A percentile compares a stretch with the other conserved stretches of the same genome.
These are phyloP conservation scores for Euwallacea fornicatus DNA, from an alignment of 1,140 invertebrate genomes.

Conservation along the genomic window DNA sequence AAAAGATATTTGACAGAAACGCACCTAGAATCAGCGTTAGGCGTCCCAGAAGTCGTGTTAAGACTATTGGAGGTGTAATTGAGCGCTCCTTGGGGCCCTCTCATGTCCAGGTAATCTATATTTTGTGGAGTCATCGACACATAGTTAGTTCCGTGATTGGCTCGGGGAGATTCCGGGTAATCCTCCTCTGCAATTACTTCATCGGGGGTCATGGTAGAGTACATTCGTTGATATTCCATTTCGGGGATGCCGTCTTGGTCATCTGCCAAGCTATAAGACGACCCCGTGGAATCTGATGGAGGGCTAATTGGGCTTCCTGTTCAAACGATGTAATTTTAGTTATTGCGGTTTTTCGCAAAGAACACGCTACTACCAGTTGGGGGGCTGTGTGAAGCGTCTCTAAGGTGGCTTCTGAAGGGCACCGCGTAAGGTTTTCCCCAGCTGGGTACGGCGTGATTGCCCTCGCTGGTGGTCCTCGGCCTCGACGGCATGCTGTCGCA, in stretches of 20 bases:
- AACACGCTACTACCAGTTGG: conserved; percentile 50
- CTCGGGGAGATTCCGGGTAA: conserved; percentile 45
- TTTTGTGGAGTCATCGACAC: conserved; percentile 63
- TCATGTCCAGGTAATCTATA: conserved; percentile 67
- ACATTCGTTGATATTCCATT: conserved; percentile 53
- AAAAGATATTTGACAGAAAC: conserved; percentile 1
- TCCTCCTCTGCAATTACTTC: conserved; percentile 57
- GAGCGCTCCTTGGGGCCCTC: too few species aligned
- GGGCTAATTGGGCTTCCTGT: conserved; percentile 64
- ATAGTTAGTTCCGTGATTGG: conserved; percentile 53
- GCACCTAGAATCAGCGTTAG: conserved; percentile 59
- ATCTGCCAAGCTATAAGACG: conserved; percentile 70
- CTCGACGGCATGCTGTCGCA: conserved; percentile 78
- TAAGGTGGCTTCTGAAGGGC: conserved; percentile 58
- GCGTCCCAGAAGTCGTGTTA: conserved; percentile 73
- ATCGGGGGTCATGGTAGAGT: conserved; percentile 64
- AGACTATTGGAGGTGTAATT: conserved; percentile 62
- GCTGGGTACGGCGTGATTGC: conserved; percentile 52
- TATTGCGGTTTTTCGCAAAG: not conserved
- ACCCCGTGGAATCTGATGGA: conserved; percentile 68
- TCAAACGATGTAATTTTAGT: not conserved
- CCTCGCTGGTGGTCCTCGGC: conserved; percentile 65
- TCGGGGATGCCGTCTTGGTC: conserved; percentile 50
- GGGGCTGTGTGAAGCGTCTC: conserved; percentile 64
- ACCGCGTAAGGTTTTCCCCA: conserved; percentile 40